Evolutionary conservation across 2,113 vertebrate species (phyloP).

Genomic region (Ondatra zibethicus): DNA sequence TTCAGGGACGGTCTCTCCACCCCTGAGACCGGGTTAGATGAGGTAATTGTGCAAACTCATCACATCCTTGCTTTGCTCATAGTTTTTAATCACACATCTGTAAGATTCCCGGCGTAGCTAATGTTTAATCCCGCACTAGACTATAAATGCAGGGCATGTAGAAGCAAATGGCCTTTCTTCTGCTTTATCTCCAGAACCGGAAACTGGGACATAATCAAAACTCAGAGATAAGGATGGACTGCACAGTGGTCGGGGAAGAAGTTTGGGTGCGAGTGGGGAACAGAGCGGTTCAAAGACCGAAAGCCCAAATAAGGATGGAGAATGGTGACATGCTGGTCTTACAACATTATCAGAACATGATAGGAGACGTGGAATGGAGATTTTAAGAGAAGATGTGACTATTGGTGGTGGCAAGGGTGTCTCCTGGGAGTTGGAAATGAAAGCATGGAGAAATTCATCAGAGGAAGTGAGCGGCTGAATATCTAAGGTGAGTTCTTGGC

Average conservation of each 20-base stretch:
- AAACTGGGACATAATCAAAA: neutral
- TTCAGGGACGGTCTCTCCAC: neutral
- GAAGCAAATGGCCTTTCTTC: neutral
- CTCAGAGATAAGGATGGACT: neutral
- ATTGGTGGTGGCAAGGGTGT: neutral
- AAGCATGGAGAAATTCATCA: neutral
- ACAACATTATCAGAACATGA: neutral
- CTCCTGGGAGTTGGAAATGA: neutral
- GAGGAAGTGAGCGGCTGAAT: neutral
- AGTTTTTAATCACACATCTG: constrained; percentile 41
- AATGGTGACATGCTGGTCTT: neutral
- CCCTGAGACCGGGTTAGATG: neutral
- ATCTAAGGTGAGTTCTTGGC: neutral
- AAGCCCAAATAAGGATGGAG: neutral
- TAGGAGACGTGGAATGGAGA: neutral
- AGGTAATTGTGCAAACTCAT: constrained; percentile 45
- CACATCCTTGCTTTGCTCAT: neutral
- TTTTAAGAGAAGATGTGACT: neutral
- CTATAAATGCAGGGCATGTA: neutral
- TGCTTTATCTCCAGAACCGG: neutral
- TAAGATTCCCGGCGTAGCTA: constrained; percentile 41
- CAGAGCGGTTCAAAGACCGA: neutral
- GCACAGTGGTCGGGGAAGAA: neutral
- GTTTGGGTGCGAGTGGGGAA: neutral
- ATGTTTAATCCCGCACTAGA: neutral